Percentiles rank a stretch among this genome's conserved stretches.
These are phyloP conservation scores for Antheraea assamensis DNA, from an alignment of 2,888 invertebrate genomes.

Conservation along the genomic window DNA sequence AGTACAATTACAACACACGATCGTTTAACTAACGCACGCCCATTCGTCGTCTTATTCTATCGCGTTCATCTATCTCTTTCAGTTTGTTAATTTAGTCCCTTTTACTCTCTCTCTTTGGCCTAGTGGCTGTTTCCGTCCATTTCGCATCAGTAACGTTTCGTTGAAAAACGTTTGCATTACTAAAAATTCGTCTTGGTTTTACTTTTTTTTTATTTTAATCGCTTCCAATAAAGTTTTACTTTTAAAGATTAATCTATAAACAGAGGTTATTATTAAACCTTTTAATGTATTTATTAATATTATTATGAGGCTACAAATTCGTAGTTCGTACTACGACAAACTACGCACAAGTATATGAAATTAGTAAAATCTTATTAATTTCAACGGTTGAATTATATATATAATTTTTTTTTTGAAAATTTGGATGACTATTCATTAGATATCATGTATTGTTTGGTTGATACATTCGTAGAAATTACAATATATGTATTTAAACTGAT, in stretches of 20 bases:
- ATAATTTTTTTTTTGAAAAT: no score
- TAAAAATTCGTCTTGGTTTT: neutral
- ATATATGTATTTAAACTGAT: neutral
- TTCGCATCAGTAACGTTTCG: neutral
- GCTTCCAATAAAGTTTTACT: neutral
- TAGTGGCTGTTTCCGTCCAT: neutral
- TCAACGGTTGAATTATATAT: neutral
- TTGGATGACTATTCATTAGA: no score
- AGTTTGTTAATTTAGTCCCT: neutral
- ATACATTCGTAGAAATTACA: no score
- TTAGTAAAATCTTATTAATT: neutral
- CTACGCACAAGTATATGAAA: neutral
- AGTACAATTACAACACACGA: neutral
- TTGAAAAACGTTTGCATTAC: neutral
- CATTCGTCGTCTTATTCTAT: neutral
- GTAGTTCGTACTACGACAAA: neutral
- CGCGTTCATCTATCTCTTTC: neutral
- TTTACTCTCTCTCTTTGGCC: neutral
- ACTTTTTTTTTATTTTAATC: neutral
- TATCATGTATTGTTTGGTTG: no score
- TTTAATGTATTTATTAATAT: neutral
- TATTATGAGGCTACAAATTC: neutral
- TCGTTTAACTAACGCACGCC: neutral
- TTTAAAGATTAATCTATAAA: neutral
- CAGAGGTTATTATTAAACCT: neutral